Base-by-base conservation (phyloP, 2,888 invertebrate genomes). In the Frankliniella intonsa region DNA sequence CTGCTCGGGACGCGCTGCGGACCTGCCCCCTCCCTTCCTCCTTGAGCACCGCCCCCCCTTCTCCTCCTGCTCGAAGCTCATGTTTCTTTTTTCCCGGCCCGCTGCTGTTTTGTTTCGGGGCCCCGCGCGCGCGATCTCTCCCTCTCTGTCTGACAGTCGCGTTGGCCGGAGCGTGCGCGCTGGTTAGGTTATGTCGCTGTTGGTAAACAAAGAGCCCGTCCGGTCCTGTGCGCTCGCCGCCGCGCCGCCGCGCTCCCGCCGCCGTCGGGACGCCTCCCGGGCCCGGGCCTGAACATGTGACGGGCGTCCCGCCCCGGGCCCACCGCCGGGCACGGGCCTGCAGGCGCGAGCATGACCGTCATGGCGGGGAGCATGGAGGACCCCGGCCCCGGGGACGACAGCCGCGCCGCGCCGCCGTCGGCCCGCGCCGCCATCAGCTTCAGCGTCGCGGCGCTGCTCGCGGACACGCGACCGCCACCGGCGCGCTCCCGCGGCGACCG, bases 391-490 rank as follows among this genome's bases (percentile, higher is more conserved):
- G 55, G 76, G 79, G 83, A 82, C 19, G 82, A 80, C 76, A 84
- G 79, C 80, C 80, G 81, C 81, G 69, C 83, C 80, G 81, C 83
- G 50, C 82, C 82, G 12, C 80, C 83, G 22, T 80, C 81, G 80
- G 25, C 25, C 79, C 87, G 89, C 83, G 91, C 91, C 86, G 90
- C 90, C 80, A 86, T 89, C 82, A 91, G 90, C 86, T 97, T 97
- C 90, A 95, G 96, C 88, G 96, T 97, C 85, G 95, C 96, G 10
- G 95, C 96, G 0, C 91, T 96, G 84, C 89, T 97, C 85, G 93
- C 95, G 22, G 96, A 97, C 86, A 93, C 96, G 50, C 92, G 95
- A 87, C 91, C 92, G 3, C 25, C 22, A 8, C 69, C 90, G 81
- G 86, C 90, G 96, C 88, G 96, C 97, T 85, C 95, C 96, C 9